A percentile compares a stretch with the other conserved stretches of the same genome.
Conservation (phyloP, 2,888 invertebrate genomes). For the Pyrochroa serraticornis region DNA sequence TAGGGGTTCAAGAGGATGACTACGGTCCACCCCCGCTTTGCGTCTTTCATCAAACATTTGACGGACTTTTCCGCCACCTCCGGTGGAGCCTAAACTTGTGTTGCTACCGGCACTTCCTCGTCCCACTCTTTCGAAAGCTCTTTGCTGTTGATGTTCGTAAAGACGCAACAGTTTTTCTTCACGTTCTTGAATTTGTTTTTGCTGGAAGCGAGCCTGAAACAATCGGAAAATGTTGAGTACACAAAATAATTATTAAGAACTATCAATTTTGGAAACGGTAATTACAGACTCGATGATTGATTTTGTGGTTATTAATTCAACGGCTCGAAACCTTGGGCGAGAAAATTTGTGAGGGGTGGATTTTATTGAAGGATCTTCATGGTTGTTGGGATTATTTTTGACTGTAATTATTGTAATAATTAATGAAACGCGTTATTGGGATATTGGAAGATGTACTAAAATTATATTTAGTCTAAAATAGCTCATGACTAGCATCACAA, state of each 20-base stretch:
- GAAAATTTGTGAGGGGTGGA: background rate
- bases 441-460: too few species aligned
- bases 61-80: constrained; percentile 64
- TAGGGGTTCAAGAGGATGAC: constrained; percentile 81
- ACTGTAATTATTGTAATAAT: too few species aligned
- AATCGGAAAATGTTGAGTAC: background rate
- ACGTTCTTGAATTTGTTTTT: constrained; percentile 80
- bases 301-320: background rate
- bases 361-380: too few species aligned
- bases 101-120: constrained; percentile 58
- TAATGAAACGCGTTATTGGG: too few species aligned
- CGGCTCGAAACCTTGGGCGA: background rate
- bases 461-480: too few species aligned
- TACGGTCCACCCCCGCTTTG: constrained; percentile 77
- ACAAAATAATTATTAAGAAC: background rate
- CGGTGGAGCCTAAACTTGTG: constrained; percentile 25
- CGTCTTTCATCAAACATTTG: constrained; percentile 87
- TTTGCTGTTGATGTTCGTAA: constrained; percentile 71
- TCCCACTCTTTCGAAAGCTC: constrained; percentile 66
- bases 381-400: too few species aligned
- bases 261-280: background rate
- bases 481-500: too few species aligned
- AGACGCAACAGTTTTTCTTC: constrained; percentile 77
- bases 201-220: constrained; percentile 80
- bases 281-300: background rate